These are phyloP conservation scores for Netelia melanura DNA, from an alignment of 2,888 invertebrate genomes.

Conservation along the genomic window DNA sequence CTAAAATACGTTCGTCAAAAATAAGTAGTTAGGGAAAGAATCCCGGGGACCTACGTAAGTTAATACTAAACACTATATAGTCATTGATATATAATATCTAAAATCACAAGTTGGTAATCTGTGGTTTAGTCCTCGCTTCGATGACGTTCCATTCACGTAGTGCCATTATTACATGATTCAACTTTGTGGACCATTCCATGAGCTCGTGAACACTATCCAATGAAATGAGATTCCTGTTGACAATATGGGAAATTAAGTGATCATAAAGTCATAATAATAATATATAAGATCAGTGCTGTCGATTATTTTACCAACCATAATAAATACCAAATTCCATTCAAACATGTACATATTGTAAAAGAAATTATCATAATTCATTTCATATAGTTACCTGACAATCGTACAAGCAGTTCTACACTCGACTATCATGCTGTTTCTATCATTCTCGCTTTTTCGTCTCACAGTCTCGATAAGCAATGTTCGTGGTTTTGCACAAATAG, in stretches of 20 bases:
- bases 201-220: constrained; percentile 85
- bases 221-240: constrained; percentile 82
- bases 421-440: neutral
- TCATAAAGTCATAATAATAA: neutral
- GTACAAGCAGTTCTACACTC: constrained; percentile 1
- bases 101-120: neutral
- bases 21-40: neutral
- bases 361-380: neutral
- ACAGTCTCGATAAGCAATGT: constrained; percentile 83
- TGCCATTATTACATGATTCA: constrained; percentile 85
- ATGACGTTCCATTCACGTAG: constrained; percentile 83
- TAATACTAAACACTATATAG: neutral
- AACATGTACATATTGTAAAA: neutral
- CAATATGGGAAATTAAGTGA: neutral
- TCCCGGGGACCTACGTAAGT: neutral
- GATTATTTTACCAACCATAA: neutral
- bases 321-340: neutral
- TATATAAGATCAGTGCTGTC: neutral
- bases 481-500: constrained; percentile 85
- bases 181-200: constrained; percentile 84
- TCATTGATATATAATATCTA: neutral
- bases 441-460: constrained; percentile 62
- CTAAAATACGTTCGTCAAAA: neutral
- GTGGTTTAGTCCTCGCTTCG: neutral
- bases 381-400: constrained; percentile 53